These are phyloP conservation scores for Lasioglossum figueresi DNA, from an alignment of 2,888 invertebrate species.

Conservation along the genomic window DNA sequence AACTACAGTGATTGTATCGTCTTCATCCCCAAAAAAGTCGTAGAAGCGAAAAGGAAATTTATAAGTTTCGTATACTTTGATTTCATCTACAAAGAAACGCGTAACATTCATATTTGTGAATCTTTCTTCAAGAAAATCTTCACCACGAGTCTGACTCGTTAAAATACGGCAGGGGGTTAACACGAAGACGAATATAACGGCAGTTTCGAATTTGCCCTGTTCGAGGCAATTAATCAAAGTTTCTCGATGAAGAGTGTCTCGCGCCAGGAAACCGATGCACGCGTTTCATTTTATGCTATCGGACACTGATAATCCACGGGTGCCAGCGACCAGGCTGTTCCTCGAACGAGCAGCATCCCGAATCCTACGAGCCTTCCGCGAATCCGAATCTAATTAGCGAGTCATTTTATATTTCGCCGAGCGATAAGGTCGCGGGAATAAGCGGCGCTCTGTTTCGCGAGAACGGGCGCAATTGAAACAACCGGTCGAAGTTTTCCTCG, in stretches of 20 bases:
- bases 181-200: too few relatives aligned
- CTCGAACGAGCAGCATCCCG: neutral
- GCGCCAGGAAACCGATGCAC: neutral
- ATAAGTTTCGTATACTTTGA: too few relatives aligned
- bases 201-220: neutral
- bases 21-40: too few relatives aligned
- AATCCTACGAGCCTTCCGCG: neutral
- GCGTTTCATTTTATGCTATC: neutral
- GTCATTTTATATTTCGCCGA: slow-evolving; percentile 13
- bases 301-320: neutral
- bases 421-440: slow-evolving; percentile 9
- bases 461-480: slow-evolving; percentile 8
- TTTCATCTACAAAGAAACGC: too few relatives aligned
- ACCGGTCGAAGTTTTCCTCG: slow-evolving; percentile 3
- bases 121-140: too few relatives aligned
- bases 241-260: neutral
- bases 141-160: too few relatives aligned
- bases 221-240: neutral
- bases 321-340: neutral
- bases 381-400: slow-evolving; percentile 16
- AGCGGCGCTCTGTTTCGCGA: slow-evolving; percentile 2
- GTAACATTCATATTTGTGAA: too few relatives aligned
- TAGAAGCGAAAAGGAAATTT: too few relatives aligned
- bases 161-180: too few relatives aligned
- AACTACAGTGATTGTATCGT: too few relatives aligned